These are phyloP conservation scores for Ranitomeya variabilis DNA, from an alignment of 2,113 vertebrate genomes.

Conservation along the genomic window DNA sequence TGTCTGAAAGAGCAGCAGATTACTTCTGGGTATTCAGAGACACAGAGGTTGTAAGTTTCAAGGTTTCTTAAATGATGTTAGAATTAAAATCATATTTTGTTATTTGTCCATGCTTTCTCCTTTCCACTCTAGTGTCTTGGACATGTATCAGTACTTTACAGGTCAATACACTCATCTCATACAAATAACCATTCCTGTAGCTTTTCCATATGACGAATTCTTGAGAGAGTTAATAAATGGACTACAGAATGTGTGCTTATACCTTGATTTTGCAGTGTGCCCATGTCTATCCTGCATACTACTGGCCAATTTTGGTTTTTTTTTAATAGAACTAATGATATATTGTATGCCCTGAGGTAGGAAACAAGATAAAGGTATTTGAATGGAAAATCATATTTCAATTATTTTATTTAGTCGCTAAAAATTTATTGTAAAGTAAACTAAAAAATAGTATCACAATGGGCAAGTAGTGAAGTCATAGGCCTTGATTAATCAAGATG, in stretches of 20 bases:
- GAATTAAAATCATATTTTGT: constrained; percentile 51
- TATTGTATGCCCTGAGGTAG: neutral
- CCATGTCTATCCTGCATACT: neutral
- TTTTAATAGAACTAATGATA: neutral
- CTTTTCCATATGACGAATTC: neutral
- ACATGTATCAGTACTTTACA: constrained; percentile 23
- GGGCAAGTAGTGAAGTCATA: too few species aligned
- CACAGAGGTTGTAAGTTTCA: constrained; percentile 56
- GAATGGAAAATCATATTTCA: neutral
- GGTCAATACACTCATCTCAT: constrained; percentile 22
- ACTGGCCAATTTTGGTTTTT: neutral
- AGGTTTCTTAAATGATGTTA: constrained; percentile 46
- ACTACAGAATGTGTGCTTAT: neutral
- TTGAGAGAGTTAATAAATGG: neutral
- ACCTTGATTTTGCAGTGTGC: neutral
- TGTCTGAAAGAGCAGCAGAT: constrained; percentile 45
- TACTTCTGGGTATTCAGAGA: constrained; percentile 54
- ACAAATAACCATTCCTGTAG: constrained; percentile 6
- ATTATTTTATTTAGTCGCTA: neutral
- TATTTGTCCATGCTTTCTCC: constrained; percentile 1
- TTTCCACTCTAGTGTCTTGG: constrained; percentile 14
- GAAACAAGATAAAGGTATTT: too few species aligned
- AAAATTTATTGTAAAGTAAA: neutral
- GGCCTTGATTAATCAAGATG: too few species aligned
- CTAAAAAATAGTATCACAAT: neutral